Evolutionary conservation across 2,888 invertebrate species (phyloP), one percentile per base, ranked within the genome.

Genomic region (Cactoblastis cactorum): DNA sequence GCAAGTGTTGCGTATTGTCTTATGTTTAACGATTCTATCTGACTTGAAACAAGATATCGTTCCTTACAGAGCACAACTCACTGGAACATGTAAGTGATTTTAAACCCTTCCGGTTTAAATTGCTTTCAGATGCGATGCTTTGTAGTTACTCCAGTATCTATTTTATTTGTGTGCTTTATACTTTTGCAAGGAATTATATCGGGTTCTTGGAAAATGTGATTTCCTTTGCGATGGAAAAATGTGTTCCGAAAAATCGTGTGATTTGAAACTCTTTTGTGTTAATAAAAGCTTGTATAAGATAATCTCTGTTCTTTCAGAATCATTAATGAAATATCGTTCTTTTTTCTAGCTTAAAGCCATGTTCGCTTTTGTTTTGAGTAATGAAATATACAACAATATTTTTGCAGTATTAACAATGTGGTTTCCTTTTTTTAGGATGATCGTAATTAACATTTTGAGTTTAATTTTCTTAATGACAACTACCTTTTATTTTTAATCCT

Each of bases 1-100:
- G 37, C 47, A 48, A 66, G 79, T 75, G 81, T 77, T 80, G 76
- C 74, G 78, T 82, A 79, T 80, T 80, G 80, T 80, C 80, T 77
- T 74, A 76, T 77, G 83, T 80, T 75, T 75, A 77, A 76, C 76
- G 79, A 77, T 75, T 76, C 71, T 64, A 73, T 72, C 73, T 70
- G 68, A 67, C 70, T 68, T 68, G 74, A 69, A 73, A 71, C 69
- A 61, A 58, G 73, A 75, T 71, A 75, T 73, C 71, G 47, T 48
- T 48, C 37, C 46, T 37, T 37, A 37, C 17, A 3, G 37, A 6
- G 14, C 24, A 35, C 19, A 66, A 24, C 37, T 15, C 47, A 17
- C 24, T 37, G 24, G 24, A 28, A 37, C 43, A 43, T 43, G 43
- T 43, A 28, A 43, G 43, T 43, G 43, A 43, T 43, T 43, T 28